These are phyloP conservation scores for Tupaia tana DNA, from an alignment of 2,113 vertebrate genomes.

Conservation along the genomic window DNA sequence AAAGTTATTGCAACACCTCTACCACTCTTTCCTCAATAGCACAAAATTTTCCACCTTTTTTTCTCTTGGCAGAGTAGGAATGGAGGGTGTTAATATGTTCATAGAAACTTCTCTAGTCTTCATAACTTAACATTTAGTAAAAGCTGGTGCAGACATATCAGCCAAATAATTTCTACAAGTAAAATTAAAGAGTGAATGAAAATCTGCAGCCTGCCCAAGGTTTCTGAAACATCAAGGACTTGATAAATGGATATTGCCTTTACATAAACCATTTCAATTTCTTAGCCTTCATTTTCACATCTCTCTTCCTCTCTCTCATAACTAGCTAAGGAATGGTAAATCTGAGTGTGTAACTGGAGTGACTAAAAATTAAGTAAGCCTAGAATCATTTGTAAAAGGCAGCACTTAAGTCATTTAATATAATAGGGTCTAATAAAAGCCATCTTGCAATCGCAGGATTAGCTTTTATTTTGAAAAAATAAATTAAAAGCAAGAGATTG, in stretches of 20 bases:
- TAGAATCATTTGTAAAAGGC: neutral
- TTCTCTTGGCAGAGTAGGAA: constrained; percentile 1
- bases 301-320: neutral
- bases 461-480: constrained; percentile 50
- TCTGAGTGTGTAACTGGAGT: neutral
- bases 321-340: neutral
- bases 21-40: constrained; percentile 6
- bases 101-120: constrained; percentile 16
- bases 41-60: neutral
- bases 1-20: constrained; percentile 19
- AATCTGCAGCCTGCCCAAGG: neutral
- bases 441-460: neutral
- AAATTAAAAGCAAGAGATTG: neutral
- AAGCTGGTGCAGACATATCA: constrained; percentile 23
- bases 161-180: constrained; percentile 24
- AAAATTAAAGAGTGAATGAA: constrained; percentile 21
- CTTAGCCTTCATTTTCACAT: constrained; percentile 45
- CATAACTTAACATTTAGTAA: constrained; percentile 59
- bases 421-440: neutral
- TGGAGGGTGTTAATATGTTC: neutral
- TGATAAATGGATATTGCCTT: neutral
- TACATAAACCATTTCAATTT: constrained; percentile 32
- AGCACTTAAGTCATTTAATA: neutral
- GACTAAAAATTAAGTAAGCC: constrained; percentile 17
- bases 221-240: constrained; percentile 22